A percentile compares a stretch with the other conserved stretches of the same genome.
Conservation (phyloP, 1,140 invertebrate genomes). For the Teleopsis dalmanni region DNA sequence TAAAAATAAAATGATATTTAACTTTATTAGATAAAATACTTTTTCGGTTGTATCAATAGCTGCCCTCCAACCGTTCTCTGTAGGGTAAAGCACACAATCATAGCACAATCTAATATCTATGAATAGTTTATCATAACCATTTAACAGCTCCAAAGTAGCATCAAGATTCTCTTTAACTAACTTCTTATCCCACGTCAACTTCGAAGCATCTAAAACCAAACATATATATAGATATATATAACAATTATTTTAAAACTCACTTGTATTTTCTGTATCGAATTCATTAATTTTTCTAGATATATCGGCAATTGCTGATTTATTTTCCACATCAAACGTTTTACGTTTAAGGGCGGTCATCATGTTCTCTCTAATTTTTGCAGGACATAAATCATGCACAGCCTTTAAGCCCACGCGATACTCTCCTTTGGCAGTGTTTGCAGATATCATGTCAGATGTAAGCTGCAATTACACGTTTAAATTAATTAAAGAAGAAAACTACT, state of each 20-base stretch:
- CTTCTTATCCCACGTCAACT: constrained; percentile 59
- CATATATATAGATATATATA: background rate
- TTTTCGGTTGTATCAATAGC: constrained; percentile 44
- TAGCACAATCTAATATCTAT: constrained; percentile 79
- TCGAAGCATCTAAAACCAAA: constrained; percentile 21
- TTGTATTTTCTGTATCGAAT: constrained; percentile 57
- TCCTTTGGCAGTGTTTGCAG: constrained; percentile 47
- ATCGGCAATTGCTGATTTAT: constrained; percentile 72
- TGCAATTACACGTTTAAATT: constrained; percentile 3
- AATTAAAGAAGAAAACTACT: too few relatives aligned
- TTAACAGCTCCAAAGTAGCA: constrained; percentile 74
- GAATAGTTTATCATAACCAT: constrained; percentile 80
- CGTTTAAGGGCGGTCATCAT: constrained; percentile 77
- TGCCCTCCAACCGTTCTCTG: constrained; percentile 57
- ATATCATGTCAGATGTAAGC: constrained; percentile 23
- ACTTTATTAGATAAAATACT: constrained; percentile 7
- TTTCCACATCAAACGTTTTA: constrained; percentile 74
- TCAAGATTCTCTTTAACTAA: constrained; percentile 85
- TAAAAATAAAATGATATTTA: background rate
- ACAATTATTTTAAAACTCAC: constrained; percentile 15
- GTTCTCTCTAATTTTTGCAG: constrained; percentile 71
- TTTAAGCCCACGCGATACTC: constrained; percentile 82
- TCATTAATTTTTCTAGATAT: constrained; percentile 64
- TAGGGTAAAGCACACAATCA: constrained; percentile 90
- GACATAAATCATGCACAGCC: constrained; percentile 79